Percentiles rank a stretch among this genome's conserved stretches.
Evolutionary conservation across 2,797 vertebrate genomes (phyloP).

Genomic region (Helicolenus hilgendorfi): DNA sequence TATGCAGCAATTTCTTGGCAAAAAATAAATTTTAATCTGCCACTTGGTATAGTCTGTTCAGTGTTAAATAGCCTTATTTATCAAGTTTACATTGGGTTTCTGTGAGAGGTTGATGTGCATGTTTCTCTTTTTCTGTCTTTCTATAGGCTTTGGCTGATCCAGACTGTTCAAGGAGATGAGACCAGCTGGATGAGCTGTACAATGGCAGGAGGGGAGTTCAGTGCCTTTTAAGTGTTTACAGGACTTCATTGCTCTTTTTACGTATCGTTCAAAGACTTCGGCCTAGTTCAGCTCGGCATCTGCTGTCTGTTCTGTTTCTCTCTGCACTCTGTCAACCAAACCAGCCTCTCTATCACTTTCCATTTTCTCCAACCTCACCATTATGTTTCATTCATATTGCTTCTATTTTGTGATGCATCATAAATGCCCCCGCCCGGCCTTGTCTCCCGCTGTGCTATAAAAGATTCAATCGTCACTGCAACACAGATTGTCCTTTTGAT

Average conservation of each 20-base stretch:
- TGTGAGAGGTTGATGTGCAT: background rate
- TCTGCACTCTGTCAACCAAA: conserved; percentile 7
- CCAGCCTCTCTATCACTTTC: conserved; percentile 15
- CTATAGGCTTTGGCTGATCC: background rate
- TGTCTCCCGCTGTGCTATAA: conserved; percentile 2
- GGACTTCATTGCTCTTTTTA: background rate
- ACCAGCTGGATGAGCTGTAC: background rate
- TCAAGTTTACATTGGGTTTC: background rate
- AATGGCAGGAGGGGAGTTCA: background rate
- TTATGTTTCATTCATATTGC: conserved; percentile 33
- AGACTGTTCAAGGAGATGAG: background rate
- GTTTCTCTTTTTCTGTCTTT: background rate
- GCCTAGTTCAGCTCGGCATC: background rate
- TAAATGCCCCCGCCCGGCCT: conserved; percentile 27
- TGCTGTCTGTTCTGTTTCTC: background rate
- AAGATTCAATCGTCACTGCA: conserved; percentile 18
- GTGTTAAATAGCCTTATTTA: background rate
- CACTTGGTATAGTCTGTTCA: background rate
- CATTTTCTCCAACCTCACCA: conserved; percentile 26
- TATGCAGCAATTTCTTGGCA: background rate
- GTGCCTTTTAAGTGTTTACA: background rate
- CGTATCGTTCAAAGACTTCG: background rate
- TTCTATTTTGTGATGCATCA: conserved; percentile 30
- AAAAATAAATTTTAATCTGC: background rate
- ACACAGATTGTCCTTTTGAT: conserved; percentile 34